Evolutionary conservation across 2,113 vertebrate genomes (phyloP), one percentile per base, ranked within the genome.

Genomic region (Benitochromis conjunctus): DNA sequence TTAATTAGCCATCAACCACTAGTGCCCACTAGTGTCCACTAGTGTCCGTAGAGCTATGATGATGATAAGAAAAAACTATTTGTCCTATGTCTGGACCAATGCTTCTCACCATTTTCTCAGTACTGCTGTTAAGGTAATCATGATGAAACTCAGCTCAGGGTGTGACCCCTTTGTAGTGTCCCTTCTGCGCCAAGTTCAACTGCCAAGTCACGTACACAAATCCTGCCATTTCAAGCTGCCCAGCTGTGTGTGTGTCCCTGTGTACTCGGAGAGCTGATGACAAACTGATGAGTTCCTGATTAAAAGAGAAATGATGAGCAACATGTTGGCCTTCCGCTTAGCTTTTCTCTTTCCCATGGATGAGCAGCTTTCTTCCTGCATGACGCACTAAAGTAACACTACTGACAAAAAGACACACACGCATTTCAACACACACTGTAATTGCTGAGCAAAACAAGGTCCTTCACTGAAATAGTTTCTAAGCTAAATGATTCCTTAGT

Each of bases 261-360:
- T 89, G 86, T 80, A 86, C 89, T 93, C 89, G 62, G 86, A 18
- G 86, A 85, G 81, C 88, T 81, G 94, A 62, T 95, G 96, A 96
- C 88, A 91, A 95, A 96, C 94, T 94, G 89, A 96, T 96, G 95
- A 93, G 91, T 96, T 96, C 95, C 95, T 95, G 95, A 88, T 92
- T 91, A 77, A 74, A 77, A 85, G 83, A 94, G 88, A 92, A 94
- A 91, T 55, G 71, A 89, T 88, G 91, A 94, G 92, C 91, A 79
- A 66, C 10, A 7, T 53, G 85, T 86, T 76, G 58, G 80, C 79
- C 94, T 95, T 96, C 96, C 95, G 94, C 91, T 94, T 86, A 81
- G 89, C 79, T 88, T 77, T 79, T 38, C 85, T 89, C 80, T 89
- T 92, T 94, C 92, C 95, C 83, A 77, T 92, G 89, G 89, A 90